Conservation (phyloP, 1,140 invertebrate genomes). For the Aphis craccivora region DNA sequence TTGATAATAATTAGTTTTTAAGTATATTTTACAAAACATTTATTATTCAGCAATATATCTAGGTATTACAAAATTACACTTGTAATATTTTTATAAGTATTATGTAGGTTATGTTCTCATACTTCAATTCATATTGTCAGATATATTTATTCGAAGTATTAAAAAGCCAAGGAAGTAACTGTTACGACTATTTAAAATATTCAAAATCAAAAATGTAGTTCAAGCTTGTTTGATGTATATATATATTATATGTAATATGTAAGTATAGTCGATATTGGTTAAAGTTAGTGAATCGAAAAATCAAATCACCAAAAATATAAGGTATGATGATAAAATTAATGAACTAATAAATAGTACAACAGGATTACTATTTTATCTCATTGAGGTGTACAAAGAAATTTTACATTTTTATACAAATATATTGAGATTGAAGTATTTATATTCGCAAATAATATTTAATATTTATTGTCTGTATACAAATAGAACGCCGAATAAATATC, state of each 20-base stretch:
- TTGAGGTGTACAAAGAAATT: not conserved
- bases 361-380: not conserved
- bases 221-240: not conserved
- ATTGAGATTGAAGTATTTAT: not conserved
- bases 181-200: not conserved
- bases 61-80: not conserved
- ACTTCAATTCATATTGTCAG: not conserved
- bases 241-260: not conserved
- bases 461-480: not conserved
- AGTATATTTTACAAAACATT: not conserved
- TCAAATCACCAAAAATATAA: not conserved
- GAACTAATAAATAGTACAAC: not conserved
- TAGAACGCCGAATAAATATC: no score
- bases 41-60: not conserved
- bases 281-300: not conserved
- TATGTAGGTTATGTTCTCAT: not conserved
- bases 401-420: not conserved
- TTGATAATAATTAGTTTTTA: not conserved
- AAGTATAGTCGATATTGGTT: not conserved
- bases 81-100: not conserved
- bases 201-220: not conserved
- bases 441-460: not conserved
- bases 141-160: not conserved
- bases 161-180: not conserved
- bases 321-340: not conserved